Base-by-base conservation (phyloP, 2,113 vertebrate species). In the Pterocles orientalis region DNA sequence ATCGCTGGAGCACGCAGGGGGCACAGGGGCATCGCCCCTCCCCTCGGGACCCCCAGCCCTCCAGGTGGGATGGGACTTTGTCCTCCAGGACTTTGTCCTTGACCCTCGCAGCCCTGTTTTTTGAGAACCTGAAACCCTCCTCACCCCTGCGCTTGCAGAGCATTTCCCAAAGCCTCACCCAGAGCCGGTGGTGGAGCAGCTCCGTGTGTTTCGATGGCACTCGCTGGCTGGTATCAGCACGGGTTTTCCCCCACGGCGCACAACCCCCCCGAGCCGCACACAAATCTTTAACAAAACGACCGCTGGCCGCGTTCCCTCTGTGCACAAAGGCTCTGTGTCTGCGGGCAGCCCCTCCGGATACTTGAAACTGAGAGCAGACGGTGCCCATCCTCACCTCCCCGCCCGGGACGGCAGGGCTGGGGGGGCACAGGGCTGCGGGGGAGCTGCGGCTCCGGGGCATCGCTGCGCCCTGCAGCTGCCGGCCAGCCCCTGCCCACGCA, bases 311-410 rank as follows among this genome's bases (percentile, higher is more conserved):
- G 1, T 54, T 48, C 58, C 82, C 39, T 41, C 39, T 12, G 39
- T 43, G 65, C 84, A 96, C 95, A 96, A 95, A 92, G 87, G 36
- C 25, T 41, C 70, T 75, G 81, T 93, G 96, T 93, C 69, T 91
- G 17, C 18, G 1, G 33, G 29, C 53, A 31, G 65, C 57, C 76
- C 21, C 76, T 54, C 71, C 39, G 53, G 94, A 86, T 84, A 64
- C 90, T 95, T 87, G n/a, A 48, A n/a, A 56, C 48, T 0, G 25
- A 64, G 75, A 29, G 50, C 26, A 80, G 33, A 3, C 50, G 6
- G 84, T 36, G 77, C 15, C 56, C 68, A 33, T n/a, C 12, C 56
- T 78, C 6, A 0, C 13, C 36, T 61, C 60, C 64, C 54, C 45
- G 60, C 39, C 14, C 2, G 3, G 28, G 36, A 4, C 1, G 51